Percentiles rank a stretch among this genome's conserved stretches.
Evolutionary conservation across 2,888 invertebrate genomes (phyloP).

Genomic region (Tortrix viridana): DNA sequence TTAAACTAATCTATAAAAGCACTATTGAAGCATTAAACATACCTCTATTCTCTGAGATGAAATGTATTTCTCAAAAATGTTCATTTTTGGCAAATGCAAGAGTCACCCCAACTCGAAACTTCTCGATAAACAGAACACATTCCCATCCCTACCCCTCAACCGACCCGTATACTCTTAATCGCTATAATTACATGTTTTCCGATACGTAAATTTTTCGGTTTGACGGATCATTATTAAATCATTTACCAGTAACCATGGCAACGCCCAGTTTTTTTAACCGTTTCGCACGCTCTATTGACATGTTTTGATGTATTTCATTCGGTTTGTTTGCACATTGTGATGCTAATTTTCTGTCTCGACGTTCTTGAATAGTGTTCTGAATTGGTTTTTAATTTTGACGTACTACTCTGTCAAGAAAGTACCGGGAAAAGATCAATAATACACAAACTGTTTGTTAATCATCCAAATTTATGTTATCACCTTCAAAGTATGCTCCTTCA

Average conservation of each 20-base stretch:
- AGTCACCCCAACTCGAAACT: not conserved
- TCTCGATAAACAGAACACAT: not conserved
- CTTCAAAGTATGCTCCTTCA: too few species aligned
- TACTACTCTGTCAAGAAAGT: too few species aligned
- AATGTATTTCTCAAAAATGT: too few species aligned
- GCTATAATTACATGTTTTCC: conserved; percentile 74
- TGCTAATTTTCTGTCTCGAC: conserved; percentile 37
- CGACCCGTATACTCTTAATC: conserved; percentile 58
- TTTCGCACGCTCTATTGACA: conserved; percentile 63
- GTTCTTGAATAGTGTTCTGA: conserved; percentile 36
- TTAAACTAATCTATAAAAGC: not conserved
- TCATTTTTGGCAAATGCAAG: too few species aligned
- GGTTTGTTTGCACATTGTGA: conserved; percentile 38
- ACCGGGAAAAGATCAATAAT: too few species aligned
- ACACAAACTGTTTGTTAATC: too few species aligned
- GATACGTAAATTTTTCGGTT: conserved; percentile 70
- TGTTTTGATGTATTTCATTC: conserved; percentile 58
- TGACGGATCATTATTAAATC: conserved; percentile 73
- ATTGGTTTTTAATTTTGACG: conserved; percentile 49
- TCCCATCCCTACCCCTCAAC: conserved; percentile 40
- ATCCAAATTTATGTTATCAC: too few species aligned
- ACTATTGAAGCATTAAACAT: not conserved
- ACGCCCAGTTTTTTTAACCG: conserved; percentile 66
- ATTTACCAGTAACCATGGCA: conserved; percentile 68
- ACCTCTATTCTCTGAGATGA: not conserved